Evolutionary conservation across 2,113 vertebrate species (phyloP).

Genomic region (Furnarius figulus): DNA sequence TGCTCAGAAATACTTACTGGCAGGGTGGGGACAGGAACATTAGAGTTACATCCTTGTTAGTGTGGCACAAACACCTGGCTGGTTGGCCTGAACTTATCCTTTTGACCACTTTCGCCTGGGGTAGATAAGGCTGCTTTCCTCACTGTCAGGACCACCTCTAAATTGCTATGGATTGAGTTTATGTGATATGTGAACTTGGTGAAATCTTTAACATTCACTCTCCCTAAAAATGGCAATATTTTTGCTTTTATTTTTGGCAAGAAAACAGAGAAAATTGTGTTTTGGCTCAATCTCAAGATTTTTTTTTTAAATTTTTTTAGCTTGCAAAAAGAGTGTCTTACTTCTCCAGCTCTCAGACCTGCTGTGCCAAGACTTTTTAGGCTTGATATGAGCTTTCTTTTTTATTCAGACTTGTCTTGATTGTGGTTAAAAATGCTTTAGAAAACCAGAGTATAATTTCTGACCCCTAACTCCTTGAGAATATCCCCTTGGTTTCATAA

Average conservation of each 20-base stretch:
- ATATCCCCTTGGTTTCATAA: not conserved
- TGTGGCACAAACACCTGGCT: not conserved
- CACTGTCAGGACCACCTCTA: accelerated
- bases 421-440: not conserved
- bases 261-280: not conserved
- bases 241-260: not conserved
- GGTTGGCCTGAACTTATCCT: not conserved
- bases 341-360: not conserved
- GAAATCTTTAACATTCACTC: not conserved
- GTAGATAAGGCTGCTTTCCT: not conserved
- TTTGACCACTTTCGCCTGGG: not conserved
- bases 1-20: not conserved
- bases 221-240: not conserved
- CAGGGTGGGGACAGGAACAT: not conserved
- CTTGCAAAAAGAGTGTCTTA: not conserved
- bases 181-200: not conserved
- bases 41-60: not conserved
- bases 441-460: not conserved
- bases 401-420: not conserved
- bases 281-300: not conserved
- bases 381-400: not conserved
- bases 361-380: not conserved
- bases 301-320: not conserved
- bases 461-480: not conserved
- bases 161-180: not conserved